Conservation (phyloP, 2,797 vertebrate genomes). For the Ceyx erithaca region DNA sequence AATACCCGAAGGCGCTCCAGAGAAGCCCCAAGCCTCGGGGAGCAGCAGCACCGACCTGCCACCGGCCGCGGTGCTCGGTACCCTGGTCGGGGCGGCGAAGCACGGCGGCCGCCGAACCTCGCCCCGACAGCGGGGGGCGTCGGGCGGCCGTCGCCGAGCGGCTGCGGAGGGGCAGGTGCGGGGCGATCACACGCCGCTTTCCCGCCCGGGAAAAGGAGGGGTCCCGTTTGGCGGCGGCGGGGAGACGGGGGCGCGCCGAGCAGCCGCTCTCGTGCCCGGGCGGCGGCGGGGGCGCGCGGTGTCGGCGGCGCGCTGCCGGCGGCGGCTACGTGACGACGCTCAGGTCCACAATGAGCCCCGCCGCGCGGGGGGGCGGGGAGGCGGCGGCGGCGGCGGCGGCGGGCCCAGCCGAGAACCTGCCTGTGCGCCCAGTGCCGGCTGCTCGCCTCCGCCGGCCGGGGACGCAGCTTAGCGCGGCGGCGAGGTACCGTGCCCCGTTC, state of each 20-base stretch:
- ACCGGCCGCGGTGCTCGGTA: rapidly evolving
- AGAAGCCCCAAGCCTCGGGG: rapidly evolving
- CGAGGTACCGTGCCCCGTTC: not conserved
- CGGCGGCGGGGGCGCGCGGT: not conserved
- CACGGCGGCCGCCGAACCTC: not conserved
- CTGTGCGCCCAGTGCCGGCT: not conserved
- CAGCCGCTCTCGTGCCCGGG: not conserved
- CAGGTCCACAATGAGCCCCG: conserved; percentile 40
- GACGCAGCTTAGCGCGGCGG: not conserved
- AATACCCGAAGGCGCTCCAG: not conserved
- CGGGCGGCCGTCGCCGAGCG: too few species aligned
- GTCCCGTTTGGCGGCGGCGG: not conserved
- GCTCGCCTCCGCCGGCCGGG: not conserved
- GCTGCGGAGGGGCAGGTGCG: not conserved
- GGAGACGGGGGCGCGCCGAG: not conserved
- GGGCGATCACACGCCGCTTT: not conserved
- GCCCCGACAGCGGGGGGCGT: too few species aligned
- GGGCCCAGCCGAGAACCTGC: not conserved
- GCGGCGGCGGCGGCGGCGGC: not conserved
- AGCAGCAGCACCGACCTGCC: not conserved
- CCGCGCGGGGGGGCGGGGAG: not conserved
- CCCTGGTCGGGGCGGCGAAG: not conserved
- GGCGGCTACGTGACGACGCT: conserved; percentile 37
- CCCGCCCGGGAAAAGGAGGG: not conserved
- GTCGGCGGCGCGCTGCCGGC: not conserved